Evolutionary conservation across 2,888 invertebrate genomes (phyloP).

Genomic region (Epistrophella euchroma): DNA sequence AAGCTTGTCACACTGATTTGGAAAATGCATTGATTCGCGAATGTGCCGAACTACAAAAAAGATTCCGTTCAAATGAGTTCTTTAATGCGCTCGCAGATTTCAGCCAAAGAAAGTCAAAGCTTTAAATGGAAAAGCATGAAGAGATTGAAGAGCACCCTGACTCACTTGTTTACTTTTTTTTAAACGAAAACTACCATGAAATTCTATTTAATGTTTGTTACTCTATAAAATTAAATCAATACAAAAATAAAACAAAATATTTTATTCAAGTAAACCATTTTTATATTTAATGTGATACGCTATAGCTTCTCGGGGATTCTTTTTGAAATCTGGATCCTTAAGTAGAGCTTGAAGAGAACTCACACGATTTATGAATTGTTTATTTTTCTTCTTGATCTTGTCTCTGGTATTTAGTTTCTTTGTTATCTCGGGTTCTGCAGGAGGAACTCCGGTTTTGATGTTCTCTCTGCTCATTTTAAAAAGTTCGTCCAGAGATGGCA

Average conservation of each 20-base stretch:
- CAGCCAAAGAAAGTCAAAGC: conserved; percentile 51
- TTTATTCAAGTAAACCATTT: conserved; percentile 76
- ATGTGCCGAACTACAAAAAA: conserved; percentile 86
- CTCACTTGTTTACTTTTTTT: neutral
- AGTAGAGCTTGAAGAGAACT: conserved; percentile 79
- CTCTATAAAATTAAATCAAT: conserved; percentile 2
- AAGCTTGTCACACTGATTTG: conserved; percentile 86
- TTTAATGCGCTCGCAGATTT: conserved; percentile 84
- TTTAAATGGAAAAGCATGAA: conserved; percentile 16
- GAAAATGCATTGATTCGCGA: conserved; percentile 89
- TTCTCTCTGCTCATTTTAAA: conserved; percentile 79
- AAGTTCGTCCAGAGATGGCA: conserved; percentile 81
- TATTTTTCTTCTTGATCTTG: conserved; percentile 80
- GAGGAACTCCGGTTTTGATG: conserved; percentile 76
- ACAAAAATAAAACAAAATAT: conserved; percentile 6
- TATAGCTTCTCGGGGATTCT: conserved; percentile 81
- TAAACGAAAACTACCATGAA: no score
- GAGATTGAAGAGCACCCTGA: neutral
- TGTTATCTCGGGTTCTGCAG: conserved; percentile 15
- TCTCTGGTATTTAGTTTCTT: conserved; percentile 78
- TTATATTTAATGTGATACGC: conserved; percentile 81
- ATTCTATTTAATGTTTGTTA: no score
- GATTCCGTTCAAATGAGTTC: conserved; percentile 88
- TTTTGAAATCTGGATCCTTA: conserved; percentile 80
- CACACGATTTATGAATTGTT: conserved; percentile 79